A percentile compares a stretch with the other conserved stretches of the same genome.
Conservation (phyloP, 1,140 invertebrate genomes). For the Achroia grisella region DNA sequence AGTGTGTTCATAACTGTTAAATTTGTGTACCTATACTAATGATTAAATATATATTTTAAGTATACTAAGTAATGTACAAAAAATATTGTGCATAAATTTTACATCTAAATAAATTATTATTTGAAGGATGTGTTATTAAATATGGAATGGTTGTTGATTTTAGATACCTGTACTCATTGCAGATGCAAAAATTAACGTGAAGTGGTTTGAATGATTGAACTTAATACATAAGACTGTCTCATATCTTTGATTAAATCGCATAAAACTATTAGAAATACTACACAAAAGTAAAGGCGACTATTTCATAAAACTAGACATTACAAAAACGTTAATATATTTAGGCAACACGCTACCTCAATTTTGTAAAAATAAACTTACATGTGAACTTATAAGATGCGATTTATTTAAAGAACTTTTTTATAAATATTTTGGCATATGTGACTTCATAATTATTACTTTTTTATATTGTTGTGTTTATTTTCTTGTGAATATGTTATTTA, state of each 20-base stretch:
- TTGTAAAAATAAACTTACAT: neutral
- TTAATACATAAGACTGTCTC: constrained; percentile 4
- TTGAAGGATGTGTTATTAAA: too few relatives aligned
- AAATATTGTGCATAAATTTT: constrained; percentile 39
- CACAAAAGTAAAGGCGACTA: neutral
- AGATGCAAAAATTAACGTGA: neutral
- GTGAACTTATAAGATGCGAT: too few relatives aligned
- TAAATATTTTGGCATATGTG: too few relatives aligned
- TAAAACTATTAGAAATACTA: neutral
- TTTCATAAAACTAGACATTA: neutral
- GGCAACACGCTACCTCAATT: constrained; percentile 3
- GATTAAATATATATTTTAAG: constrained; percentile 13
- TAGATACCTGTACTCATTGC: neutral
- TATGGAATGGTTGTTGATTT: too few relatives aligned
- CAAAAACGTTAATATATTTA: neutral
- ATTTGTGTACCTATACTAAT: constrained; percentile 6
- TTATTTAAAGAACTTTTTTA: neutral
- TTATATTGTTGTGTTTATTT: constrained; percentile 3
- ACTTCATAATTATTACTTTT: neutral
- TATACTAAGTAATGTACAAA: constrained; percentile 42
- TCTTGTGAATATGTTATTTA: constrained; percentile 1
- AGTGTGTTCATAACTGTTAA: constrained; percentile 35
- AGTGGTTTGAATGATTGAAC: neutral
- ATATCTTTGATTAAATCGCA: constrained; percentile 2
- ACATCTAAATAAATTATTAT: constrained; percentile 23